Conservation (phyloP, 1,140 invertebrate genomes). For the Drosophila malerkotliana region DNA sequence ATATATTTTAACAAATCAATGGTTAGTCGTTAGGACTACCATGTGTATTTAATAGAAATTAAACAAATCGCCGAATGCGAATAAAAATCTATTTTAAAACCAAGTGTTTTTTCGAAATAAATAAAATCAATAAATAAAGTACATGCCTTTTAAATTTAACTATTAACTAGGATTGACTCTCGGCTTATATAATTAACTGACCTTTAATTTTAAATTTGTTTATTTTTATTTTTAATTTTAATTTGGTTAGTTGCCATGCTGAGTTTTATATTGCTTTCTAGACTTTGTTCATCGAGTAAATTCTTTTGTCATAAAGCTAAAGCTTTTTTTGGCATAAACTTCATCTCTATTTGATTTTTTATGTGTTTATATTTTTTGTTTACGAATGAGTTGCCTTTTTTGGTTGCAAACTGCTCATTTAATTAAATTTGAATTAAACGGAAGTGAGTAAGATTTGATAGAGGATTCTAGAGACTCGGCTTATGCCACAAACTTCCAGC, state of each 20-base stretch:
- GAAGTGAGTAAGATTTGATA: not conserved
- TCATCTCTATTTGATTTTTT: conserved; percentile 12
- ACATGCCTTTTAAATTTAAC: conserved; percentile 9
- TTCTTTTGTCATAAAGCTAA: conserved; percentile 33
- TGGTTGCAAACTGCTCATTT: conserved; percentile 2
- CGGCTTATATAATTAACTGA: not conserved
- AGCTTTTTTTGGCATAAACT: conserved; percentile 16
- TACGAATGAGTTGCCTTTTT: conserved; percentile 11
- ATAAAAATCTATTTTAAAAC: conserved; percentile 32
- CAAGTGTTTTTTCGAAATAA: conserved; percentile 32
- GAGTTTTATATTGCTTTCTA: conserved; percentile 49
- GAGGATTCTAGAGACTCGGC: not conserved
- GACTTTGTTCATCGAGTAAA: conserved; percentile 49
- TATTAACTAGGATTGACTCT: conserved; percentile 11
- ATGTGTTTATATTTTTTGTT: not conserved
- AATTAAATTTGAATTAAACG: conserved; percentile 2
- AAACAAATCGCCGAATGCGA: conserved; percentile 11
- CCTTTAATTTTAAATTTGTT: conserved; percentile 1
- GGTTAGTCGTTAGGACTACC: conserved; percentile 1
- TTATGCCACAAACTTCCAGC: not conserved
- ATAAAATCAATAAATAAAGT: conserved; percentile 39
- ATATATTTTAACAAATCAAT: conserved; percentile 35
- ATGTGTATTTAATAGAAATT: conserved; percentile 45
- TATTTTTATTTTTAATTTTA: conserved; percentile 1
- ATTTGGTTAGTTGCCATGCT: conserved; percentile 28